A percentile compares a stretch with the other conserved stretches of the same genome.
phyloP scores from a whole-genome alignment of 1,140 invertebrate species.

The Rhopalosiphum padi region DNA sequence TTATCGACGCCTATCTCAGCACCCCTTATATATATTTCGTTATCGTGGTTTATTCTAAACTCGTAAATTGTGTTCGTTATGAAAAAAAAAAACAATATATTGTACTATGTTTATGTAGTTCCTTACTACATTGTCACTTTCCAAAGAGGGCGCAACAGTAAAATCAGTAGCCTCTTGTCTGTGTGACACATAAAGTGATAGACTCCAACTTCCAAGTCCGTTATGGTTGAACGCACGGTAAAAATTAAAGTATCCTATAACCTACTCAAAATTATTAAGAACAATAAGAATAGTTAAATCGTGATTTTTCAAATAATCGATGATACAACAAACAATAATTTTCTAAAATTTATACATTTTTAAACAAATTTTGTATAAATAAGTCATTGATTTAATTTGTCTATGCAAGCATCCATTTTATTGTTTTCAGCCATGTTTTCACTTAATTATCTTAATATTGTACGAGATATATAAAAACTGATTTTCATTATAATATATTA shows the following conservation, averaged over 20 bases:
- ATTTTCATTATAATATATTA: too few relatives aligned
- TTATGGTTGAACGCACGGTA: neutral
- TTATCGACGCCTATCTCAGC: slow-evolving; percentile 3
- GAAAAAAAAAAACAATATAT: neutral
- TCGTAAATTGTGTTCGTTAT: neutral
- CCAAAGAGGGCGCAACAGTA: neutral
- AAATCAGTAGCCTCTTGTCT: neutral
- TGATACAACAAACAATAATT: too few relatives aligned
- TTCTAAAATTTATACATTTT: too few relatives aligned
- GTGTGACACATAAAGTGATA: neutral
- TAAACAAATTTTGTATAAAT: neutral
- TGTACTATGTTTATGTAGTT: neutral
- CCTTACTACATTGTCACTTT: neutral
- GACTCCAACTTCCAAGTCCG: neutral
- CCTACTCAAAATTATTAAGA: neutral
- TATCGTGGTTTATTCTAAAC: neutral
- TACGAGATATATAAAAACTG: too few relatives aligned
- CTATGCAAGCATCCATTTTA: neutral
- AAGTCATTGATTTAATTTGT: neutral
- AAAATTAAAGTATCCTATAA: neutral
- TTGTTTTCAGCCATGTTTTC: neutral
- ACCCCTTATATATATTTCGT: neutral
- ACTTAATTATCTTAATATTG: neutral
- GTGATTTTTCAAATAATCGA: neutral
- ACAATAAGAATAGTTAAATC: neutral